Evolutionary conservation across 2,888 invertebrate genomes (phyloP), one percentile per base, ranked within the genome.

Genomic region (Hyalella azteca): DNA sequence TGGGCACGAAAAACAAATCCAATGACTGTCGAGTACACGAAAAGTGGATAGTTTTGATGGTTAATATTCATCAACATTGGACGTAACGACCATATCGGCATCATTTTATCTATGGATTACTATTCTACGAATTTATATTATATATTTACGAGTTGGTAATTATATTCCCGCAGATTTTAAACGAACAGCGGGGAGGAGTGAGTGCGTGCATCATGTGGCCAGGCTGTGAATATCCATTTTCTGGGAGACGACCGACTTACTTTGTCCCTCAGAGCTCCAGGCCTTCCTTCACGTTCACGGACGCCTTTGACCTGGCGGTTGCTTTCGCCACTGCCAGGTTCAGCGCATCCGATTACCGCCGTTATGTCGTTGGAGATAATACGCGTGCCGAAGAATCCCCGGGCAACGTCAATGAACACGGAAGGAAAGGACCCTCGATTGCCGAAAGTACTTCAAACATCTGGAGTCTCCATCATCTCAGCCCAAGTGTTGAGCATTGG

Each of bases 131-230:
- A n/a, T n/a, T n/a, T n/a, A n/a, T n/a, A n/a, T n/a, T n/a, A n/a
- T n/a, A n/a, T n/a, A n/a, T n/a, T n/a, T n/a, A n/a, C n/a, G n/a
- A n/a, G n/a, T n/a, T n/a, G n/a, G n/a, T n/a, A n/a, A n/a, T n/a
- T n/a, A n/a, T n/a, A n/a, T n/a, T n/a, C n/a, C n/a, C n/a, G n/a
- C 79, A 84, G 83, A 79, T 78, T 9, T 39, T 82, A 48, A 84
- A 84, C 49, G 83, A 84, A 50, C 50, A 54, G 39, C 60, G 41
- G 15, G 83, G 81, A 19, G 81, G 83, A 2, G 77, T 66, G 78
- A 79, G 81, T 22, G 83, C 78, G 15, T 82, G 83, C 60, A 80
- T 82, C 48, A 84, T 84, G 83, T 84, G 83, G 83, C 83, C 83
- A 15, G 83, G 83, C 49, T 84, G 83, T 26, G 54, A 26, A 11